Percentiles rank a stretch among this genome's conserved stretches.
Evolutionary conservation across 2,797 vertebrate genomes (phyloP).

Genomic region (Myotis planiceps): DNA sequence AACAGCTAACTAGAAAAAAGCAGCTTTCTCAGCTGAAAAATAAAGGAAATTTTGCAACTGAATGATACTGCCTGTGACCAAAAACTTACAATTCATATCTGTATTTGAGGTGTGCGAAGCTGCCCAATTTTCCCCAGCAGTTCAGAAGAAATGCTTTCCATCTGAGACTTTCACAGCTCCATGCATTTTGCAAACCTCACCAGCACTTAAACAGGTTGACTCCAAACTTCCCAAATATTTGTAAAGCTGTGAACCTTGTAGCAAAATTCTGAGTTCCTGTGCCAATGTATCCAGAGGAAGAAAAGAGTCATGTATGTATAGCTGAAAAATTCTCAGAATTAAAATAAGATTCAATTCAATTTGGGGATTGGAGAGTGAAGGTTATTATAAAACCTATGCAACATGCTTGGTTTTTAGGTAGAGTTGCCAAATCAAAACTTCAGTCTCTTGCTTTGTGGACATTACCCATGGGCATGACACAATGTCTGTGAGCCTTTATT

Average conservation of each 20-base stretch:
- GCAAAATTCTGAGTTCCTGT: neutral
- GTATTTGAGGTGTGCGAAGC: slow-evolving; percentile 57
- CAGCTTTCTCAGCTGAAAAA: neutral
- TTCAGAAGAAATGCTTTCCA: slow-evolving; percentile 36
- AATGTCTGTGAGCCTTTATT: neutral
- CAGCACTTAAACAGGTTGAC: slow-evolving; percentile 39
- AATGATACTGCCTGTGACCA: slow-evolving; percentile 20
- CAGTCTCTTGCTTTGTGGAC: neutral
- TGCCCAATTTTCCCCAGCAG: slow-evolving; percentile 9
- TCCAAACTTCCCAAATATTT: slow-evolving; percentile 51
- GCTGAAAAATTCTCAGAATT: neutral
- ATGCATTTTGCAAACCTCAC: slow-evolving; percentile 49
- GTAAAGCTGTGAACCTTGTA: slow-evolving; percentile 11
- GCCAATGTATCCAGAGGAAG: neutral
- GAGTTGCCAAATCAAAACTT: neutral
- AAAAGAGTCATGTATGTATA: neutral
- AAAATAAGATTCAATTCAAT: neutral
- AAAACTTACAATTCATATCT: slow-evolving; percentile 27
- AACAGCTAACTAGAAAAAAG: neutral
- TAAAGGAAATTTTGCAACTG: neutral
- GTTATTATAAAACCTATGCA: neutral
- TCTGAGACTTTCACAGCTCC: slow-evolving; percentile 50
- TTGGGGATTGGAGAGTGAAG: neutral
- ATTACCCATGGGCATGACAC: neutral
- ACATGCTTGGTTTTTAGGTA: neutral